Conservation (phyloP, 1,140 invertebrate species). For the Apis cerana region DNA sequence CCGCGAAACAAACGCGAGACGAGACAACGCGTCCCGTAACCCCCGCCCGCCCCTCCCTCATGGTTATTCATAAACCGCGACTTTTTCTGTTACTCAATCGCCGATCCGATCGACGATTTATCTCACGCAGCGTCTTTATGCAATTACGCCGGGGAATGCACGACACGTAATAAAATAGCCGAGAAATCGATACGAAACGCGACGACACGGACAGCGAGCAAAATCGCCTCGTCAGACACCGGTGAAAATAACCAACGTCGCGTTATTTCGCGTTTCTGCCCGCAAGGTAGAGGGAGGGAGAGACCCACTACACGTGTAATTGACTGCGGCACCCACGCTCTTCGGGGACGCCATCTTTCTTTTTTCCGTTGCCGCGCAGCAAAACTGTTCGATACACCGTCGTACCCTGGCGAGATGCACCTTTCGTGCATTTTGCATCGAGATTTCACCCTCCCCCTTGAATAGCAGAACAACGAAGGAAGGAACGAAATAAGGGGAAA, state of each 20-base stretch:
- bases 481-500: too few species aligned
- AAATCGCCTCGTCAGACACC: slow-evolving; percentile 9
- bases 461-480: too few species aligned
- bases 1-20: not conserved
- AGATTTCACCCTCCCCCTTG: too few species aligned
- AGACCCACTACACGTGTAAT: slow-evolving; percentile 10
- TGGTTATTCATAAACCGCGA: slow-evolving; percentile 42
- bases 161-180: slow-evolving; percentile 45
- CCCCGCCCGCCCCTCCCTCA: not conserved
- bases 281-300: not conserved
- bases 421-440: too few species aligned
- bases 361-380: not conserved
- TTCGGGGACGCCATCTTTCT: slow-evolving; percentile 23
- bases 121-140: slow-evolving; percentile 49
- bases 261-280: slow-evolving; percentile 3
- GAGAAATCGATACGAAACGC: slow-evolving; percentile 45
- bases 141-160: slow-evolving; percentile 41
- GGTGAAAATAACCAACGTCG: slow-evolving; percentile 16
- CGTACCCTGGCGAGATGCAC: too few species aligned
- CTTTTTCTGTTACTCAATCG: slow-evolving; percentile 51
- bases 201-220: slow-evolving; percentile 26
- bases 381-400: not conserved
- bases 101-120: slow-evolving; percentile 37
- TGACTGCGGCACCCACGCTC: slow-evolving; percentile 19
- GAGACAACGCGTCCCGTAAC: too few species aligned